Evolutionary conservation across 2,888 invertebrate species (phyloP), one percentile per base, ranked within the genome.

Genomic region (Chromoteleia sp.): DNA sequence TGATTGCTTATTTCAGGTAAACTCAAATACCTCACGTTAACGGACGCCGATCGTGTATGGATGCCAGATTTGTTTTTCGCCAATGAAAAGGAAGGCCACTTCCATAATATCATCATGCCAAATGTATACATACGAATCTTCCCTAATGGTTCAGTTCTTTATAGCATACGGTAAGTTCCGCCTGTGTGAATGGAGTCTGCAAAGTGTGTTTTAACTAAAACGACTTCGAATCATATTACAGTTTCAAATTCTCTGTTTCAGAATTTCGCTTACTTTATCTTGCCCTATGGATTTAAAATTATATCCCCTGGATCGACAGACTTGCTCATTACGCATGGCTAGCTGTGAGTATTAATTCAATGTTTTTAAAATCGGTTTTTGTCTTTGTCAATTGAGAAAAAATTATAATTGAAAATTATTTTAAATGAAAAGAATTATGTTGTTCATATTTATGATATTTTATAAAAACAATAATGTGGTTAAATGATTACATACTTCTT

Each of bases 21-120:
- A 87, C 94, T 98, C 80, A 97, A 97, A 92, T 98, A 98, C 93
- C 94, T 98, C 84, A 98, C 98, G 73, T 93, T 98, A 90, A 97
- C 98, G 68, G 98, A 98, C 92, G 97, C 98, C 68, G 97, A 97
- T 93, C 95, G 97, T 87, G 97, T 99, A 75, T 99, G 99, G 99
- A 98, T 98, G 96, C 99, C 99, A 33, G 99, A 99, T 93, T 93
- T 98, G 86, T 99, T 98, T 94, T 98, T 98, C 93, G 97, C 98
- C 73, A 99, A 99, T 91, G 99, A 99, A 93, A 99, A 99, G 92
- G 97, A 98, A 91, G 99, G 98, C 67, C 98, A 98, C 92, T 97
- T 98, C 92, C 98, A 98, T 93, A 97, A 98, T 92, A 98, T 98
- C 92, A 98, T 98, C 92, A 98, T 98, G 97, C 98, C 98, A 82